phyloP scores from a whole-genome alignment of 2,113 vertebrate species.

The Pseudolaguvia tuberculata region DNA sequence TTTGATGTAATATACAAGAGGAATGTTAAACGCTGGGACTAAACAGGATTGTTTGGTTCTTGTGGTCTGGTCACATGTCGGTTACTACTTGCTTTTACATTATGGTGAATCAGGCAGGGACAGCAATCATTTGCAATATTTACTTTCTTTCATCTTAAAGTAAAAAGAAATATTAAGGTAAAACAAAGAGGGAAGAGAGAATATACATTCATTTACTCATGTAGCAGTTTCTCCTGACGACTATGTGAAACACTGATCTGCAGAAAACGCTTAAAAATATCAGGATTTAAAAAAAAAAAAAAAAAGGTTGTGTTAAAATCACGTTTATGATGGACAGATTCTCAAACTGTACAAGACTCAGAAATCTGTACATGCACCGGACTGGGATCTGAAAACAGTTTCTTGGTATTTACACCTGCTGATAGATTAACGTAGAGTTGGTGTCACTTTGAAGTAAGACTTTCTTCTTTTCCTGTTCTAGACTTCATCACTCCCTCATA shows the following conservation, averaged over 20 bases:
- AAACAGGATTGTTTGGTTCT: background rate
- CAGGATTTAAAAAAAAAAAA: background rate
- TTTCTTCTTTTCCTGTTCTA: slow-evolving; percentile 38
- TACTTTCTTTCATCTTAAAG: slow-evolving; percentile 29
- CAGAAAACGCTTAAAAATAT: slow-evolving; percentile 46
- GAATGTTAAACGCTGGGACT: slow-evolving; percentile 11
- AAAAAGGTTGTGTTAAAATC: no score
- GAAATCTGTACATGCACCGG: slow-evolving; percentile 48
- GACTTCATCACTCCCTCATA: slow-evolving; percentile 52
- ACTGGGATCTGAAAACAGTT: slow-evolving; percentile 45
- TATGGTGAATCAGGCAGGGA: background rate
- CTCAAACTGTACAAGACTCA: slow-evolving; percentile 45
- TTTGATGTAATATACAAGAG: slow-evolving; percentile 30
- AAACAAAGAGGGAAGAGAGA: slow-evolving; percentile 63
- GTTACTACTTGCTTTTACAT: background rate
- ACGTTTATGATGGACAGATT: slow-evolving; percentile 46
- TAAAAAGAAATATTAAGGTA: slow-evolving; percentile 50
- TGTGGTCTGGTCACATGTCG: slow-evolving; percentile 9
- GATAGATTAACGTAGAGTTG: slow-evolving; percentile 56
- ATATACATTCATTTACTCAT: slow-evolving; percentile 72
- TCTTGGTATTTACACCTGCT: slow-evolving; percentile 54
- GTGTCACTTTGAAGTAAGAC: slow-evolving; percentile 53
- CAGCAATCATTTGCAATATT: slow-evolving; percentile 1
- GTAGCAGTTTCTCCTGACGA: slow-evolving; percentile 61
- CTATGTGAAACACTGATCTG: slow-evolving; percentile 59